Conservation (phyloP, 1,140 invertebrate species). For the Psilanteris sp. region DNA sequence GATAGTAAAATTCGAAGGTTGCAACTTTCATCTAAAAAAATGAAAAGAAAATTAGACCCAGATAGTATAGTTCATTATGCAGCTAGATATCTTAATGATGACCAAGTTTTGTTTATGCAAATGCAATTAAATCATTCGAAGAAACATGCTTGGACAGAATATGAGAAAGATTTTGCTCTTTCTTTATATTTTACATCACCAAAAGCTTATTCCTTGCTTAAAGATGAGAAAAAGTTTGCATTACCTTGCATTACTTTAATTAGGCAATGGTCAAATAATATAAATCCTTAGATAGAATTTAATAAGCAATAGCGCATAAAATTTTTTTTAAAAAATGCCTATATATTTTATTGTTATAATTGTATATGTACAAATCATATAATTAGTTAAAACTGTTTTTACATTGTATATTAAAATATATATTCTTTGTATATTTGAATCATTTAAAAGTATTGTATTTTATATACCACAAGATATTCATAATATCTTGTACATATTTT, state of each 20-base stretch:
- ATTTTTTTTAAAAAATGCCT: too few species aligned
- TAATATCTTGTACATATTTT: too few species aligned
- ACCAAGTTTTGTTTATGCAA: constrained; percentile 33
- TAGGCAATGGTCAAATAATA: constrained; percentile 30
- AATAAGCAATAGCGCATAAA: not conserved
- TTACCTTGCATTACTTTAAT: constrained; percentile 43
- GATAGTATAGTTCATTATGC: constrained; percentile 35
- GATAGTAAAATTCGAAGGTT: constrained; percentile 37
- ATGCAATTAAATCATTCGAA: constrained; percentile 53
- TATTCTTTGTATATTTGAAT: too few species aligned
- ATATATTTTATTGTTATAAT: too few species aligned
- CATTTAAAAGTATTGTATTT: too few species aligned
- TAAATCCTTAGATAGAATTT: not conserved
- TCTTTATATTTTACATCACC: constrained; percentile 46
- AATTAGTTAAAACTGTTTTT: too few species aligned
- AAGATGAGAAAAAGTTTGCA: constrained; percentile 36
- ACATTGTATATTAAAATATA: too few species aligned
- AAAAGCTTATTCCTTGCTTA: constrained; percentile 34
- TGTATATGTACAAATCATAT: too few species aligned
- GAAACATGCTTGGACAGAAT: constrained; percentile 46
- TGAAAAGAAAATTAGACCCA: constrained; percentile 36
- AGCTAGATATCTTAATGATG: constrained; percentile 26
- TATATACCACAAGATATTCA: too few species aligned
- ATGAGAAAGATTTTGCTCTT: constrained; percentile 43
- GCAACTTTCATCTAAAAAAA: constrained; percentile 15